Conservation (phyloP, 2,888 invertebrate species). For the Anagyrus pseudococci region DNA sequence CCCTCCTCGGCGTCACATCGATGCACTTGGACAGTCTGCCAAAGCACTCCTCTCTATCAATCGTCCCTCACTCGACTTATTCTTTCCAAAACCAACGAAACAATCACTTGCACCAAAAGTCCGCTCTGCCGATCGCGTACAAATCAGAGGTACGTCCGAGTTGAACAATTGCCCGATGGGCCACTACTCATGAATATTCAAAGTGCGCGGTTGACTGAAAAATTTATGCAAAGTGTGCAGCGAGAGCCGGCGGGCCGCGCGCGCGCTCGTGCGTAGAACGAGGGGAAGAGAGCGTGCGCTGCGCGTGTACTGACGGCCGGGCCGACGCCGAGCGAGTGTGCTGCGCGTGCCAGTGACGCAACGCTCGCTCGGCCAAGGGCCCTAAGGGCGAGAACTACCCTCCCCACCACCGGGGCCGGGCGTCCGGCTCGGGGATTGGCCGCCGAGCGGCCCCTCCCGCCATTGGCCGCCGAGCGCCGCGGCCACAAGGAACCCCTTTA, state of each 20-base stretch:
- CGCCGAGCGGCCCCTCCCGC: neutral
- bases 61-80: neutral
- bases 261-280: neutral
- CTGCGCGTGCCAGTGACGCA: conserved; percentile 50
- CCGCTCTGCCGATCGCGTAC: too few relatives aligned
- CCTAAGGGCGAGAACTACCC: conserved; percentile 54
- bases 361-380: conserved; percentile 46
- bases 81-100: neutral
- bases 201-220: neutral
- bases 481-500: conserved; percentile 14
- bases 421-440: conserved; percentile 18
- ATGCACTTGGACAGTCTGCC: conserved; percentile 39
- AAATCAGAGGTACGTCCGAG: too few relatives aligned
- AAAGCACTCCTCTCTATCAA: conserved; percentile 42
- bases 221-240: neutral
- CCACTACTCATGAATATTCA: conserved; percentile 24
- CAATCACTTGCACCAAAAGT: too few relatives aligned
- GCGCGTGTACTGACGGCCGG: conserved; percentile 42
- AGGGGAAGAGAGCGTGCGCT: conserved; percentile 17
- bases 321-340: conserved; percentile 56
- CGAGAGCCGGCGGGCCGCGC: neutral
- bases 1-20: conserved; percentile 49
- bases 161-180: too few relatives aligned
- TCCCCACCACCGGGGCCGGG: conserved; percentile 44
- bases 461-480: conserved; percentile 44